A percentile compares a stretch with the other conserved stretches of the same genome.
Evolutionary conservation across 1,140 invertebrate genomes (phyloP).

Genomic region (Zaprionus vittiger): DNA sequence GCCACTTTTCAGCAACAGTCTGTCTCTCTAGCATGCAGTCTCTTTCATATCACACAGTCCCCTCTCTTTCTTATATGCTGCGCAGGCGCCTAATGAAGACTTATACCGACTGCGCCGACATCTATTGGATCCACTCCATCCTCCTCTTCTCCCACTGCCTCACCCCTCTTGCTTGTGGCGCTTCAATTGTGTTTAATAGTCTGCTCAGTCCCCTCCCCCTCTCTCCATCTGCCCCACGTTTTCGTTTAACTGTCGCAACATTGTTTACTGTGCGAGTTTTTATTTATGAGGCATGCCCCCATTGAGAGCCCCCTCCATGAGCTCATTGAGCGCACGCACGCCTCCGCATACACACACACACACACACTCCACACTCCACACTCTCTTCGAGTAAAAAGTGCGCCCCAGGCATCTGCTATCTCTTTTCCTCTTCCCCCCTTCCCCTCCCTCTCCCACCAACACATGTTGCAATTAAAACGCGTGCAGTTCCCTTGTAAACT

Average conservation of each 20-base stretch:
- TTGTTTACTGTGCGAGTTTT: slow-evolving; percentile 53
- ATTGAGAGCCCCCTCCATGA: slow-evolving; percentile 42
- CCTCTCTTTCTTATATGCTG: neutral
- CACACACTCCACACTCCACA: neutral
- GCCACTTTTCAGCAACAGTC: neutral
- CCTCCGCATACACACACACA: slow-evolving; percentile 22
- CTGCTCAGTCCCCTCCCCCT: slow-evolving; percentile 16
- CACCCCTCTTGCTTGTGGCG: slow-evolving; percentile 45
- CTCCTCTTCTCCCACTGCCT: neutral
- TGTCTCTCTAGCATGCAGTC: neutral
- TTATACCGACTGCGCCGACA: slow-evolving; percentile 49
- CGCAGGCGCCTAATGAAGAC: slow-evolving; percentile 57
- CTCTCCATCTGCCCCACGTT: slow-evolving; percentile 13
- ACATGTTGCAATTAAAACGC: slow-evolving; percentile 56
- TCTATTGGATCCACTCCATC: neutral
- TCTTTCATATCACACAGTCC: neutral
- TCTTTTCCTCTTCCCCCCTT: neutral
- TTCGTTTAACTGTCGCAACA: slow-evolving; percentile 67
- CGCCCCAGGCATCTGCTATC: slow-evolving; percentile 7
- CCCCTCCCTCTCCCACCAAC: neutral
- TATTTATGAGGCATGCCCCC: slow-evolving; percentile 48
- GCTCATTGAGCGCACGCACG: slow-evolving; percentile 56
- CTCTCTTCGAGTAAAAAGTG: slow-evolving; percentile 9
- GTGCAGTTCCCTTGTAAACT: slow-evolving; percentile 50
- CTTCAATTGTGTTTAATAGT: slow-evolving; percentile 73